A percentile compares a stretch with the other conserved stretches of the same genome.
phyloP scores from a whole-genome alignment of 2,888 invertebrate genomes.

The Cataglyphis rosenhaueri region DNA sequence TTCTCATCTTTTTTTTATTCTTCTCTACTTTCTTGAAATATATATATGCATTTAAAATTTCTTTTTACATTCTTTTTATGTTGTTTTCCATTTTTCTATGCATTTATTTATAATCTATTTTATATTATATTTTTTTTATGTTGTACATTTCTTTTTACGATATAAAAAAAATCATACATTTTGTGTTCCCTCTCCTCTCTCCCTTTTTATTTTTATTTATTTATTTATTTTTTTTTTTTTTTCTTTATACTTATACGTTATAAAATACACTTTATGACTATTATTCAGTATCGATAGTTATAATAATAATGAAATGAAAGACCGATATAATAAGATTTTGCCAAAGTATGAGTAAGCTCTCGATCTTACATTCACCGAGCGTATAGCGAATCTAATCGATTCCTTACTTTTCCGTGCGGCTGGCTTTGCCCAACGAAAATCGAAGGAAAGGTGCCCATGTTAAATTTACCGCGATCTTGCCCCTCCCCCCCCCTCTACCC shows the following conservation, averaged over 20 bases:
- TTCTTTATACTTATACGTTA: background rate
- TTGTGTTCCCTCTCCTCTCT: background rate
- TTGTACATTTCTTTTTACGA: background rate
- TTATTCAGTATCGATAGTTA: background rate
- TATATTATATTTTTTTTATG: background rate
- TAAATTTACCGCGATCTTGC: constrained; percentile 41
- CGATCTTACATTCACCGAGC: constrained; percentile 52
- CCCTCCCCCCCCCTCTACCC: too few species aligned
- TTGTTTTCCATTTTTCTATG: background rate
- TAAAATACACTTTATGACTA: background rate
- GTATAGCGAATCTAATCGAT: constrained; percentile 60
- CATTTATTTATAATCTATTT: too few species aligned
- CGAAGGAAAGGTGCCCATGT: constrained; percentile 53
- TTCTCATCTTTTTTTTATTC: too few species aligned
- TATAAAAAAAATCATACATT: background rate
- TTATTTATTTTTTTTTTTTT: too few species aligned
- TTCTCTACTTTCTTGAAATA: too few species aligned
- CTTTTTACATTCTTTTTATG: background rate
- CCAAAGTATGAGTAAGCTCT: background rate
- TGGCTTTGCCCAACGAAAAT: constrained; percentile 55
- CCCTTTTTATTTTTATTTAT: too few species aligned
- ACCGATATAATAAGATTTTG: background rate
- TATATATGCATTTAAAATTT: background rate
- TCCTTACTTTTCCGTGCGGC: constrained; percentile 54
- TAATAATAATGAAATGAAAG: background rate